Conservation (phyloP, 1,140 invertebrate genomes). For the Spodoptera litura region DNA sequence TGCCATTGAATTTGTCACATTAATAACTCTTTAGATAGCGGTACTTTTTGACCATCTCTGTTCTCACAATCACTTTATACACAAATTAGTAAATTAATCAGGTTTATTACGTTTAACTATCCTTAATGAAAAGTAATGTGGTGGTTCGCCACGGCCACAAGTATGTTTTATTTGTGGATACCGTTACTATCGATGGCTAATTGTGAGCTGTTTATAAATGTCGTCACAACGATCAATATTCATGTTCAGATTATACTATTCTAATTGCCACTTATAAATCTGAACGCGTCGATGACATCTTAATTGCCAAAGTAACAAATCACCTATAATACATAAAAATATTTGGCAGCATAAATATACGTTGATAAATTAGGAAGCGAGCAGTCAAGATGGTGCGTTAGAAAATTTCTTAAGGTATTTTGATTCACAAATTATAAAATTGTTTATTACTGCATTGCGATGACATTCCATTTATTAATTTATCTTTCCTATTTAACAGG, state of each 20-base stretch:
- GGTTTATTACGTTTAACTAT: conserved; percentile 39
- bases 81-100: conserved; percentile 38
- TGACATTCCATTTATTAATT: not conserved
- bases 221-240: conserved; percentile 73
- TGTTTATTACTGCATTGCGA: conserved; percentile 1
- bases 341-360: conserved; percentile 46
- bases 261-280: conserved; percentile 82
- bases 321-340: conserved; percentile 61
- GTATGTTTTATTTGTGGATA: conserved; percentile 41
- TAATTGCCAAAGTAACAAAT: conserved; percentile 78
- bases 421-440: conserved; percentile 5
- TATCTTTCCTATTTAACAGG: not conserved
- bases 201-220: conserved; percentile 71
- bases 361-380: conserved; percentile 22
- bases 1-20: conserved; percentile 7
- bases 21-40: not conserved
- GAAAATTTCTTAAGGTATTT: not conserved
- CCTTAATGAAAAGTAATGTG: conserved; percentile 52
- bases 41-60: conserved; percentile 16
- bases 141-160: conserved; percentile 34
- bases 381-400: not conserved
- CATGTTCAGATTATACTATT: conserved; percentile 71
- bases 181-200: conserved; percentile 60
- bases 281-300: conserved; percentile 77
- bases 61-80: conserved; percentile 33